Conservation (phyloP, 2,888 invertebrate genomes). For the Drosophila greeni region DNA sequence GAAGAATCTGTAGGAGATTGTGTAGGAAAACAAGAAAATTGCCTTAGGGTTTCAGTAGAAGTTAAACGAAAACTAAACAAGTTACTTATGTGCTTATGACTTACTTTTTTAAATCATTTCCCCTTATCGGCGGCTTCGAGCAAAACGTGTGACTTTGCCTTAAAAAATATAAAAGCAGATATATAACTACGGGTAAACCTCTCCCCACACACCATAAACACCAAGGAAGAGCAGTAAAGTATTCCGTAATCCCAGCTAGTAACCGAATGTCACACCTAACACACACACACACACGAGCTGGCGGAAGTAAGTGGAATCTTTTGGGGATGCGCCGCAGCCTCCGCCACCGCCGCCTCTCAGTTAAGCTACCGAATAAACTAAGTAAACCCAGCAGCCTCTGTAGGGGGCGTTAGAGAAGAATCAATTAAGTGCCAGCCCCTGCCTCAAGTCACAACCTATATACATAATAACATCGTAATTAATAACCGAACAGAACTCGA, state of each 20-base stretch:
- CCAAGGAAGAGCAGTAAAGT: slow-evolving; percentile 26
- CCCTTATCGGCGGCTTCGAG: slow-evolving; percentile 37
- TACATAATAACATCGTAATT: slow-evolving; percentile 19
- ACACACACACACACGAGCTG: slow-evolving; percentile 28
- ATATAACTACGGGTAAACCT: slow-evolving; percentile 67
- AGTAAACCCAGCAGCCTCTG: slow-evolving; percentile 12
- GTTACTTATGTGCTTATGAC: slow-evolving; percentile 22
- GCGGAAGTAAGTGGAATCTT: slow-evolving; percentile 34
- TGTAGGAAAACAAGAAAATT: slow-evolving; percentile 48
- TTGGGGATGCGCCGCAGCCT: slow-evolving; percentile 16
- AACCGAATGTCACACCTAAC: slow-evolving; percentile 32
- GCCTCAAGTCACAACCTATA: slow-evolving; percentile 14
- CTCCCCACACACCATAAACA: slow-evolving; percentile 26
- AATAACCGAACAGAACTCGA: slow-evolving; percentile 31
- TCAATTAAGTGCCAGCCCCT: slow-evolving; percentile 60
- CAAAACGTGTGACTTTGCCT: slow-evolving; percentile 47
- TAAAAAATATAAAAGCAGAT: slow-evolving; percentile 52
- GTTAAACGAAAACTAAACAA: slow-evolving; percentile 35
- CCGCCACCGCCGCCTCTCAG: slow-evolving; percentile 12
- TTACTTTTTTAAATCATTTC: slow-evolving; percentile 36
- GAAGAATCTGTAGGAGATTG: slow-evolving; percentile 35
- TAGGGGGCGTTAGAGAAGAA: slow-evolving; percentile 29
- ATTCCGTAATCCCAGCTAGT: slow-evolving; percentile 37
- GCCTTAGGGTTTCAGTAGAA: slow-evolving; percentile 73
- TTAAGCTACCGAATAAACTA: slow-evolving; percentile 24